Conservation (phyloP, 2,113 vertebrate genomes). For the Erythrolamprus reginae region DNA sequence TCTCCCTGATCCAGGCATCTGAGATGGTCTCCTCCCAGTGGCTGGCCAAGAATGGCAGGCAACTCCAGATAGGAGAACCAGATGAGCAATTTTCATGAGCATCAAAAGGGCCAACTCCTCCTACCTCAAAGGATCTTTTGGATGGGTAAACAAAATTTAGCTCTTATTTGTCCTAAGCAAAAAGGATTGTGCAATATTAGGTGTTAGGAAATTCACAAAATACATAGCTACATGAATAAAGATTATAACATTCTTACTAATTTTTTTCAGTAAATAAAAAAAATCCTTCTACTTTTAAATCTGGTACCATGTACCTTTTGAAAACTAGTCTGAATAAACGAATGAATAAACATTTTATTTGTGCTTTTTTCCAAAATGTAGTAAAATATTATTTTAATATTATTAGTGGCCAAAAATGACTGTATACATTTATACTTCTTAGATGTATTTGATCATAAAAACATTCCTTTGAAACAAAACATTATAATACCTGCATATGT, state of each 20-base stretch:
- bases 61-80: no score
- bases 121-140: no score
- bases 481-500: not conserved
- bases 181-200: not conserved
- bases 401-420: not conserved
- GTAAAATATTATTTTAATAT: not conserved
- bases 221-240: not conserved
- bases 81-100: no score
- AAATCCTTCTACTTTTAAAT: not conserved
- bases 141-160: not conserved
- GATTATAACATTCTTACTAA: not conserved
- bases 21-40: no score
- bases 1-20: no score
- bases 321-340: not conserved
- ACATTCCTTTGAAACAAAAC: not conserved
- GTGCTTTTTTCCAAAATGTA: not conserved
- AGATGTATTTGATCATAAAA: not conserved
- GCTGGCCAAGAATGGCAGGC: no score
- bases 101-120: no score
- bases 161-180: not conserved
- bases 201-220: not conserved
- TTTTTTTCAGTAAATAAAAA: not conserved
- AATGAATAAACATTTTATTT: not conserved
- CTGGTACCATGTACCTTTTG: not conserved
- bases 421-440: not conserved